These are phyloP conservation scores for Drosophila mayri DNA, from an alignment of 1,140 invertebrate species.

Conservation along the genomic window DNA sequence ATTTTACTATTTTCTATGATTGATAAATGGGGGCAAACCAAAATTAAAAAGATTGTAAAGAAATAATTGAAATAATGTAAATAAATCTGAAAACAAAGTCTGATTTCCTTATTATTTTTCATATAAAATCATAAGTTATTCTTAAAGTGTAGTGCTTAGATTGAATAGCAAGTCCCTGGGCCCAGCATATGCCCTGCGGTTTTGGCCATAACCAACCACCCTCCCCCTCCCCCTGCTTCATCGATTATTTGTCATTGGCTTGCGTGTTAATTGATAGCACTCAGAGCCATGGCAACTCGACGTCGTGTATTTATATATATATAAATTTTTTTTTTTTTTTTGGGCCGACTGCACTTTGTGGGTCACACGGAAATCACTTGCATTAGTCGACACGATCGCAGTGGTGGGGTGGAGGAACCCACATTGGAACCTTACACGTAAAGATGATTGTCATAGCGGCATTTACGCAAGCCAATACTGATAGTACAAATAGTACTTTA, in stretches of 20 bases:
- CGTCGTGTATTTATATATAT: slow-evolving; percentile 32
- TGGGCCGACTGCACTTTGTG: slow-evolving; percentile 52
- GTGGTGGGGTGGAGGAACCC: neutral
- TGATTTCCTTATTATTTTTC: neutral
- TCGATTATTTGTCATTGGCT: slow-evolving; percentile 76
- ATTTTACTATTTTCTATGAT: slow-evolving; percentile 4
- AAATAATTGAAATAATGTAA: neutral
- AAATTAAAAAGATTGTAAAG: neutral
- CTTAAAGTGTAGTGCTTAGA: slow-evolving; percentile 30
- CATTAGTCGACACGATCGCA: slow-evolving; percentile 54
- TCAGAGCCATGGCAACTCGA: slow-evolving; percentile 63
- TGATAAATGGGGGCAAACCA: neutral
- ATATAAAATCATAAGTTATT: neutral
- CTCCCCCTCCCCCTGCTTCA: slow-evolving; percentile 29
- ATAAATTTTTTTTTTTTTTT: slow-evolving; percentile 21
- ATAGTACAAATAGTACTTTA: slow-evolving; percentile 46
- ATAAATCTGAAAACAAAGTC: neutral
- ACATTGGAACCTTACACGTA: slow-evolving; percentile 45
- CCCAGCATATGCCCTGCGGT: slow-evolving; percentile 50
- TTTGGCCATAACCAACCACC: slow-evolving; percentile 25
- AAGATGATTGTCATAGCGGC: slow-evolving; percentile 54
- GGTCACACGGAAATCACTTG: slow-evolving; percentile 80
- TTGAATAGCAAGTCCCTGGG: slow-evolving; percentile 20
- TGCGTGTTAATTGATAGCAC: slow-evolving; percentile 78
- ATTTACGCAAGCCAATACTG: slow-evolving; percentile 57